Evolutionary conservation across 2,797 vertebrate species (phyloP).

Genomic region (Lagodon rhomboides): DNA sequence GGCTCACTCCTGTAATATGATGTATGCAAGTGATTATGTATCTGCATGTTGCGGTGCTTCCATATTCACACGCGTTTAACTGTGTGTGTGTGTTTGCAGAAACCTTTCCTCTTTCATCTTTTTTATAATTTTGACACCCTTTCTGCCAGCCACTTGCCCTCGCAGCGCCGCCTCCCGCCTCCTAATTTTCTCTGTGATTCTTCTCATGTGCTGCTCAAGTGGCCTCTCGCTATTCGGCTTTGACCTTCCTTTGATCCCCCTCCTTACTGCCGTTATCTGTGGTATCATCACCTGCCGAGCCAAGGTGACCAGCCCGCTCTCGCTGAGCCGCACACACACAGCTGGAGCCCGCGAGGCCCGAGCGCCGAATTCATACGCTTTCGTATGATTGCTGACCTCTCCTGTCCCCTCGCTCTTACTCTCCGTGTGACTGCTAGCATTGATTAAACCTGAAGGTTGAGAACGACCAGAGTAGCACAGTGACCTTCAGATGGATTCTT

Average conservation of each 20-base stretch:
- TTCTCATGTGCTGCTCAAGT: conserved; percentile 31
- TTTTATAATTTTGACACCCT: not conserved
- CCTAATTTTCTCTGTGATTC: conserved; percentile 42
- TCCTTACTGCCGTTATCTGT: conserved; percentile 43
- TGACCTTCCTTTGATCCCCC: conserved; percentile 58
- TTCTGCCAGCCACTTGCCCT: not conserved
- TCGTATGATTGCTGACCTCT: conserved; percentile 50
- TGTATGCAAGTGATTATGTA: not conserved
- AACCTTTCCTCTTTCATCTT: not conserved
- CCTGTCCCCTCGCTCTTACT: conserved; percentile 9
- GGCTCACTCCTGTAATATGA: not conserved
- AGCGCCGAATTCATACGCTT: conserved; percentile 38
- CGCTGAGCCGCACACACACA: conserved; percentile 44
- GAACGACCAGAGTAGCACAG: conserved; percentile 28
- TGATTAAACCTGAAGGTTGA: conserved; percentile 29
- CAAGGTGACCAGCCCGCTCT: conserved; percentile 59
- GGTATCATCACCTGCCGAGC: conserved; percentile 62
- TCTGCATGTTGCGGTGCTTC: not conserved
- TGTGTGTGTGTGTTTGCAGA: not conserved
- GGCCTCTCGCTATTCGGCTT: conserved; percentile 44
- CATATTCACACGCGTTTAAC: not conserved
- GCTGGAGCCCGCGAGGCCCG: conserved; percentile 40
- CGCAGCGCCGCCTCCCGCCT: not conserved
- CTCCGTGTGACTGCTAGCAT: conserved; percentile 24
- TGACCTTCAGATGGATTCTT: conserved; percentile 68